Conservation (phyloP, 2,797 vertebrate species). For the Heteromormyrus szaboi region DNA sequence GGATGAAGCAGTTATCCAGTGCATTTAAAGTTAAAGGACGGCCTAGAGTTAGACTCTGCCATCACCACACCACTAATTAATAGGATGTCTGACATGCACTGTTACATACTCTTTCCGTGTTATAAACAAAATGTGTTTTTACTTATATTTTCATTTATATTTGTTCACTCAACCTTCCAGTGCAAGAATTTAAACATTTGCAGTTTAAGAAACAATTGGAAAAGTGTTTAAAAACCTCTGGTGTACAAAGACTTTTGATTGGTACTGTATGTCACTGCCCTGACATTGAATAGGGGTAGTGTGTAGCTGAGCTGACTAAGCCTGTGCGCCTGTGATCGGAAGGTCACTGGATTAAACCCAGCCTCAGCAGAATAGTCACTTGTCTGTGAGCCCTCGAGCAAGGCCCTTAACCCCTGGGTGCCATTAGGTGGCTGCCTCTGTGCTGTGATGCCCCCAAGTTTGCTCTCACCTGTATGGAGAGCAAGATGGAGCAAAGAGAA, state of each 20-base stretch:
- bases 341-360: background rate
- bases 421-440: background rate
- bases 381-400: background rate
- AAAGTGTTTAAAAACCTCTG: background rate
- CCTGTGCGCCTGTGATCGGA: background rate
- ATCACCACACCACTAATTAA: background rate
- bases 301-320: background rate
- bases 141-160: background rate
- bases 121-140: background rate
- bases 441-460: background rate
- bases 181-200: background rate
- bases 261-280: background rate
- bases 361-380: background rate
- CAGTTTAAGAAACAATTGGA: background rate
- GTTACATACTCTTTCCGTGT: background rate
- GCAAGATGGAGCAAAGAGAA: background rate
- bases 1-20: background rate
- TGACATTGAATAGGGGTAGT: background rate
- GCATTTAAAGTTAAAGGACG: background rate
- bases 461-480: background rate
- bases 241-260: background rate
- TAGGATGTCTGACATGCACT: background rate
- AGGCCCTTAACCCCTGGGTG: background rate
- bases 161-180: background rate
- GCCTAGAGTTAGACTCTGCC: background rate